A percentile compares a stretch with the other conserved stretches of the same genome.
phyloP scores from a whole-genome alignment of 2,888 invertebrate genomes.

The Tetranychus truncatus region DNA sequence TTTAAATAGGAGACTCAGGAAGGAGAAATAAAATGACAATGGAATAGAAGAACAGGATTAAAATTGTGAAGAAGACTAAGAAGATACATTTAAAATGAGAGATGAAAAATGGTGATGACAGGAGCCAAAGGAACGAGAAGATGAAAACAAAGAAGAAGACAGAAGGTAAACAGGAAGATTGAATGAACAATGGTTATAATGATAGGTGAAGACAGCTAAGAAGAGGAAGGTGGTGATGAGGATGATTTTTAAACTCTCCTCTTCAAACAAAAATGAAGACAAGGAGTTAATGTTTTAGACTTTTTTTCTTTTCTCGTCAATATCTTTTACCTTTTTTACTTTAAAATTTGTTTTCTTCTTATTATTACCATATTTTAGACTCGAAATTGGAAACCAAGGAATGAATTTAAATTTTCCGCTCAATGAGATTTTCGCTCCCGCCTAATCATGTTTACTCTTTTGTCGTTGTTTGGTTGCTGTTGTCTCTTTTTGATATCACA shows the following conservation, averaged over 20 bases:
- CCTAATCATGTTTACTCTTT: background rate
- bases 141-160: conserved; percentile 7
- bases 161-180: background rate
- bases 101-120: conserved; percentile 3
- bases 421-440: background rate
- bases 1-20: background rate
- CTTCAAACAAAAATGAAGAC: background rate
- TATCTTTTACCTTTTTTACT: background rate
- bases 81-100: background rate
- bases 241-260: background rate
- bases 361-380: background rate
- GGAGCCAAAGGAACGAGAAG: background rate
- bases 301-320: too few species aligned
- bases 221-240: background rate
- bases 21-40: background rate
- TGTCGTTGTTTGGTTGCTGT: background rate
- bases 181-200: background rate
- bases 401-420: background rate
- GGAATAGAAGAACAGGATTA: background rate
- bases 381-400: background rate
- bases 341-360: background rate
- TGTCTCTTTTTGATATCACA: background rate
- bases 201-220: background rate
- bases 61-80: background rate
- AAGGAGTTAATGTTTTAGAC: background rate